These are phyloP conservation scores for Romanogobio albipinnatus DNA, from an alignment of 2,113 vertebrate species.

Conservation along the genomic window DNA sequence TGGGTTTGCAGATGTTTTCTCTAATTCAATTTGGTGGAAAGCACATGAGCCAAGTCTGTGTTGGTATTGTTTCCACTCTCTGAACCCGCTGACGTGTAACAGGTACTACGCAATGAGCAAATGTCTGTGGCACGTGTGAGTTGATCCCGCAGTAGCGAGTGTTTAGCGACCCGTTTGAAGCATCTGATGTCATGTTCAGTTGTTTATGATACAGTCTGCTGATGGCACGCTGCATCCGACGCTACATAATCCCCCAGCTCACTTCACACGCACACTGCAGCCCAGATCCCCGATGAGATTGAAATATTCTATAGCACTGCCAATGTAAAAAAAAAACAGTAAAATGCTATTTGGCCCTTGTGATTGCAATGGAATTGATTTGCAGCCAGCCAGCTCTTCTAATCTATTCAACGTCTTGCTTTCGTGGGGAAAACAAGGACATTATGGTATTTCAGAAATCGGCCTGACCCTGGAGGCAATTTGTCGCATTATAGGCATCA, in stretches of 20 bases:
- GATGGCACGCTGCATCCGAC: slow-evolving; percentile 32
- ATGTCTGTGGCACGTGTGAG: slow-evolving; percentile 17
- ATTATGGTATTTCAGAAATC: slow-evolving; percentile 46
- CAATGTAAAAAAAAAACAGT: slow-evolving; percentile 2
- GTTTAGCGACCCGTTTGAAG: slow-evolving; percentile 46
- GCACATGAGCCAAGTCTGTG: background rate
- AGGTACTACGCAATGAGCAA: background rate
- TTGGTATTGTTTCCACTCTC: slow-evolving; percentile 1
- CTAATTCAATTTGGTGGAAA: background rate
- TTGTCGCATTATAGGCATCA: slow-evolving; percentile 38
- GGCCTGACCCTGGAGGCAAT: slow-evolving; percentile 41
- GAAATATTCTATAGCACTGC: slow-evolving; percentile 46
- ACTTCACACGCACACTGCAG: slow-evolving; percentile 38
- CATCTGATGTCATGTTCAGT: slow-evolving; percentile 59
- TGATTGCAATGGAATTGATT: slow-evolving; percentile 58
- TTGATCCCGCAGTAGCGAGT: slow-evolving; percentile 35
- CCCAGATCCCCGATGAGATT: slow-evolving; percentile 10
- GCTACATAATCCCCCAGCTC: slow-evolving; percentile 45
- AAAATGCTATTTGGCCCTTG: slow-evolving; percentile 50
- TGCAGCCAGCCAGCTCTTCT: slow-evolving; percentile 25
- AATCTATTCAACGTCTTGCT: slow-evolving; percentile 45
- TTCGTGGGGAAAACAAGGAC: slow-evolving; percentile 34
- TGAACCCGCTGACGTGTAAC: background rate
- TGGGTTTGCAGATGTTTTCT: background rate
- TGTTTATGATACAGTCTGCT: slow-evolving; percentile 55